Base-by-base conservation (phyloP, 1,140 invertebrate genomes). In the Zaprionus taronus region DNA sequence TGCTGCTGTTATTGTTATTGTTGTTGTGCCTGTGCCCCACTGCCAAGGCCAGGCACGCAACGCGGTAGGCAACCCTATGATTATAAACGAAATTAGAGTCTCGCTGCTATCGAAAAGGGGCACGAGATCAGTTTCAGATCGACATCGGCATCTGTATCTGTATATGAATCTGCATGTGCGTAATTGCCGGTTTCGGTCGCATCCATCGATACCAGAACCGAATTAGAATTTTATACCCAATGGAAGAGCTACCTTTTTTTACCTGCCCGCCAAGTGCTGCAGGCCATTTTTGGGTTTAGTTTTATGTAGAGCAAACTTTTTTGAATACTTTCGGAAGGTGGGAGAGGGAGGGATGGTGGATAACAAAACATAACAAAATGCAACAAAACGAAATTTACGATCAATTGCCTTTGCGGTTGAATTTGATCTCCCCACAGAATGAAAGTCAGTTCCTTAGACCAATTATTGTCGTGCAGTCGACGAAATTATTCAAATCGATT, bases 41-140 rank as follows among this genome's bases (percentile, higher is more conserved):
- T 83, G 77, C 67, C 77, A 89, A 89, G 81, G 81, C 83, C 83
- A 83, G 64, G 68, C 81, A 68, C 62, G 69, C 62, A 47, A 44
- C 62, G 47, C 60, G 20, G 14, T 71, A 55, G 41, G 47, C 47
- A 75, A 79, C 51, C 84, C 81, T 84, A 87, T 87, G 70, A 87
- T 87, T 87, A 87, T 75, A 22, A 53, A 34, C 28, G 49, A 80
- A 83, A 89, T 86, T 89, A 77, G 83, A 77, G 81, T 89, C 73
- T 61, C 69, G n/a, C 41, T 47, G 41, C n/a, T 47, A 47, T 47
- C n/a, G n/a, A 47, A 47, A 44, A 47, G 41, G 41, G 41, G 41
- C 41, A 47, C 41, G 41, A 47, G 41, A 47, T 47, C 41, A 47
- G 41, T 47, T 24, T 51, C 3, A 20, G 22, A 51, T 51, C 47